Conservation (phyloP, 1,140 invertebrate genomes). For the Lysiphlebus fabarum region DNA sequence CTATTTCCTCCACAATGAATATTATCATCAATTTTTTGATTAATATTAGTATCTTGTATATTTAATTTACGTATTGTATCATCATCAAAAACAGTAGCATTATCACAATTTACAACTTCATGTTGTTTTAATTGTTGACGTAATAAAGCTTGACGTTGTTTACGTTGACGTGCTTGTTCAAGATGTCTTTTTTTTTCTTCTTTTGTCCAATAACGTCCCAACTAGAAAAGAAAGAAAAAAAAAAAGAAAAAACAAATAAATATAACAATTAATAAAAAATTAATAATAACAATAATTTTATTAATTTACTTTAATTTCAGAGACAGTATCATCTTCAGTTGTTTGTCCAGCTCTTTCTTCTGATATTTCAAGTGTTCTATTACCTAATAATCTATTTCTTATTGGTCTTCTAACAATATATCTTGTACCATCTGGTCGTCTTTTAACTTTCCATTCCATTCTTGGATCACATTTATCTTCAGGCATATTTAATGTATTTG, state of each 20-base stretch:
- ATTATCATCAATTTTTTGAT: conserved; percentile 40
- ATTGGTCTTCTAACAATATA: conserved; percentile 75
- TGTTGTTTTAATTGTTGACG: conserved; percentile 38
- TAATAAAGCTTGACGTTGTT: conserved; percentile 57
- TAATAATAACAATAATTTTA: neutral
- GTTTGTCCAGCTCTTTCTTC: conserved; percentile 71
- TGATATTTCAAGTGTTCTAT: conserved; percentile 66
- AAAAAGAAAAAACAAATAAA: neutral
- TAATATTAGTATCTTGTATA: conserved; percentile 43
- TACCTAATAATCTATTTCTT: conserved; percentile 66
- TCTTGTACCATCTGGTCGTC: conserved; percentile 72
- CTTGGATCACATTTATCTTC: conserved; percentile 51
- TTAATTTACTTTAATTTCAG: conserved; percentile 67
- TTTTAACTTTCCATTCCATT: conserved; percentile 81
- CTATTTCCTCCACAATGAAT: conserved; percentile 44
- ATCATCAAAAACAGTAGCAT: conserved; percentile 45
- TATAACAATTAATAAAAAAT: neutral
- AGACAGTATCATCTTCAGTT: conserved; percentile 79
- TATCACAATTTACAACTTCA: conserved; percentile 43
- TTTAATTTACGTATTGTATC: conserved; percentile 18
- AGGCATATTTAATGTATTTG: conserved; percentile 37
- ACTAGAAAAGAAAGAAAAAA: conserved; percentile 40
- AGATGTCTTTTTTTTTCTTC: conserved; percentile 75
- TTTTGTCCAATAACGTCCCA: conserved; percentile 77
- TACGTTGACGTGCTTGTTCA: conserved; percentile 66